phyloP scores from a whole-genome alignment of 2,888 invertebrate genomes.

The Lepidochitona cinerea region DNA sequence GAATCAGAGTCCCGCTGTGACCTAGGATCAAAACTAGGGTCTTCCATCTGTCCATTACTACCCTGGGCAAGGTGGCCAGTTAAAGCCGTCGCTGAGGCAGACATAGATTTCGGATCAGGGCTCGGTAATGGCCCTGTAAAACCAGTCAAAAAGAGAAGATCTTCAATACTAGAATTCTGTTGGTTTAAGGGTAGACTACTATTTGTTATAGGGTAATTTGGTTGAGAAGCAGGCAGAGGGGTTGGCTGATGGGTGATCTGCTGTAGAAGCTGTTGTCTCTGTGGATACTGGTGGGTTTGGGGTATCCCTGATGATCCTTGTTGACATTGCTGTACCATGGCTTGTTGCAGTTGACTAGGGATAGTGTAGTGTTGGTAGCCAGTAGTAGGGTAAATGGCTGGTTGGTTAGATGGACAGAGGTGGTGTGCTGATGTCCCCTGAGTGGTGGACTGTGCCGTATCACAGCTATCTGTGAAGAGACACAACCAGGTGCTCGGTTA shows the following conservation, averaged over 20 bases:
- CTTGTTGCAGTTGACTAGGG: conserved; percentile 27
- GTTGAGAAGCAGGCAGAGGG: neutral
- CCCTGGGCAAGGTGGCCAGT: neutral
- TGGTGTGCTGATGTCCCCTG: conserved; percentile 30
- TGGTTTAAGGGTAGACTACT: neutral
- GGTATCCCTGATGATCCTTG: conserved; percentile 21
- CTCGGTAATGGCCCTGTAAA: neutral
- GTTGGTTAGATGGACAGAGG: conserved; percentile 22
- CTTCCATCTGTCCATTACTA: neutral
- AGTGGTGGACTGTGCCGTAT: conserved; percentile 9
- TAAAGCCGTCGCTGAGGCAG: neutral
- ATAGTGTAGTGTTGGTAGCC: no score
- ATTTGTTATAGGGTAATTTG: neutral
- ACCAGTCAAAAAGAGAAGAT: neutral
- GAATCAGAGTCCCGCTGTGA: neutral
- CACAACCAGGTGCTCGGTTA: neutral
- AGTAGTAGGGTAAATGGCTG: conserved; percentile 5
- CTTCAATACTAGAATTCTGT: neutral
- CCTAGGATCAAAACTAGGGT: neutral
- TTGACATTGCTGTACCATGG: conserved; percentile 26
- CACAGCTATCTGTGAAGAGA: neutral
- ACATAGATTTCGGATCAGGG: neutral
- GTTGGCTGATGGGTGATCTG: neutral
- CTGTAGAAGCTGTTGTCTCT: conserved; percentile 17
- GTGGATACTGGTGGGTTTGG: conserved; percentile 5